phyloP scores from a whole-genome alignment of 1,140 invertebrate genomes.

The Drosophila nebulosa region DNA sequence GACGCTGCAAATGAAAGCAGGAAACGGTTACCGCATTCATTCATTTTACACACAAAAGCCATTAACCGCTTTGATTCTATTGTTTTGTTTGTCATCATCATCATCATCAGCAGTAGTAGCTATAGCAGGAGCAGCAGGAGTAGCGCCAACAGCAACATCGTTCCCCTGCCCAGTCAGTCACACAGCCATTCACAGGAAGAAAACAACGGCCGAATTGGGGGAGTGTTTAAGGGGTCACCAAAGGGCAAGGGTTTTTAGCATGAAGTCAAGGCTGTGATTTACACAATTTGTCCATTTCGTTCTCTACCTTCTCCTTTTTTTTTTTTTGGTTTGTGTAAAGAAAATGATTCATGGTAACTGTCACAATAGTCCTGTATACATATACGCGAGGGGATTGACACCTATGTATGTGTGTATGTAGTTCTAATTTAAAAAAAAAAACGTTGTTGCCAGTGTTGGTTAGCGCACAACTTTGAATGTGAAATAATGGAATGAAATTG shows the following conservation, averaged over 20 bases:
- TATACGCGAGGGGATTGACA: not conserved
- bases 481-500: not conserved
- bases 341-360: slow-evolving; percentile 1
- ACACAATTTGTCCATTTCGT: slow-evolving; percentile 46
- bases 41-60: slow-evolving; percentile 78
- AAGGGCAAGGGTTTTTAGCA: slow-evolving; percentile 21
- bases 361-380: not conserved
- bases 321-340: slow-evolving; percentile 22
- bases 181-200: not conserved
- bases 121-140: slow-evolving; percentile 25
- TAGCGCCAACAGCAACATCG: slow-evolving; percentile 29
- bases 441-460: not conserved
- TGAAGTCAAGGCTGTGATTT: slow-evolving; percentile 51
- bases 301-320: slow-evolving; percentile 17
- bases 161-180: not conserved
- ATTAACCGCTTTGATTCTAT: slow-evolving; percentile 77
- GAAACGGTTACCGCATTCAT: slow-evolving; percentile 71
- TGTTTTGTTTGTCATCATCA: slow-evolving; percentile 78
- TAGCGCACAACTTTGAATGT: not conserved
- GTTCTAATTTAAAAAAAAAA: not conserved
- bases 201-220: slow-evolving; percentile 4
- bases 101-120: too few species aligned
- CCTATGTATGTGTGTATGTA: too few species aligned
- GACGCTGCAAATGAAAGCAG: slow-evolving; percentile 76
- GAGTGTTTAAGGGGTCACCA: slow-evolving; percentile 14